Base-by-base conservation (phyloP, 1,140 invertebrate genomes). In the Dendrolimus punctatus region DNA sequence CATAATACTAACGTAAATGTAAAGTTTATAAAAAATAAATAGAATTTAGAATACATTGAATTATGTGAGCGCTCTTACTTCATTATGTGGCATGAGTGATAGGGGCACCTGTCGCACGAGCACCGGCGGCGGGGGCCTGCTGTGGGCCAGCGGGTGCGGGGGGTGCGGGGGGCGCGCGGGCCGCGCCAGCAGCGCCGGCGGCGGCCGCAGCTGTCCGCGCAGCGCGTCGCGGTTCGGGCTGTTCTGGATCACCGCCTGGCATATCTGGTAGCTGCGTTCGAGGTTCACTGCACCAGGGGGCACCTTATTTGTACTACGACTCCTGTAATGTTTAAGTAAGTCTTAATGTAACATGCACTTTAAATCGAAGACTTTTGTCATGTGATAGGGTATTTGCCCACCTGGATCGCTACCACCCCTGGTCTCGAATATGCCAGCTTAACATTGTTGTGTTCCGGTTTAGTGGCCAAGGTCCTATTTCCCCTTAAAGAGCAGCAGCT, bases 251-350 rank as follows among this genome's bases (percentile, higher is more conserved):
- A 97, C 96, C 42, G 95, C 95, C 84, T 98, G 95, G 83, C 96
- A 98, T 66, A 99, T 99, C 84, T 98, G 96, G 77, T 98, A 96
- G 68, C 96, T 98, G 39, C 97, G 89, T 77, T 98, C 96, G 8
- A 98, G 86, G 85, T 98, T 98, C 6, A 98, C 94, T 36, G 93
- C 93, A 5, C 95, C 95, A 0, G 95, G 94, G 5, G 95, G 95
- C 55, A 94, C 91, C 81, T 94, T 94, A 38, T 89, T 89, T 6
- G 88, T 73, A 48, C 74, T 84, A 8, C 87, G 74, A 61, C 79
- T 88, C 52, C 87, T 87, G 55, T 2, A 68, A 71, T 36, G 8
- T 53, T 46, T 9, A 48, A 40, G 10, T 42, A 40, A 23, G n/a
- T 39, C 6, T 54, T 23, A 54, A 48, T 39, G 37, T 48, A 49